These are phyloP conservation scores for Meta bourneti DNA, from an alignment of 2,888 invertebrate genomes.

Conservation along the genomic window DNA sequence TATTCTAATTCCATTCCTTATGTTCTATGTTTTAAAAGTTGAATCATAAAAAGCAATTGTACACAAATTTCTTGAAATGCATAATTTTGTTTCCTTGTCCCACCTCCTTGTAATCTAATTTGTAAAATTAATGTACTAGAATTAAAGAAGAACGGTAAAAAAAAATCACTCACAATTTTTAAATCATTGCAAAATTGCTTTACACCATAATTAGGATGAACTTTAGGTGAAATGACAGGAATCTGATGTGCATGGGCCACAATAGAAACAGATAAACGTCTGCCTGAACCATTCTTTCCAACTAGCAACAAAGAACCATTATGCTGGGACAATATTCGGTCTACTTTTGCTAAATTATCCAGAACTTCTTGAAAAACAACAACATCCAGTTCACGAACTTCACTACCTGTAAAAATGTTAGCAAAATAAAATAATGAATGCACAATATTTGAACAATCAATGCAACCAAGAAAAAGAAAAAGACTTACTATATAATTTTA, in stretches of 20 bases:
- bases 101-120: no score
- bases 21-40: no score
- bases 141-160: not conserved
- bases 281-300: slow-evolving; percentile 90
- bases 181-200: slow-evolving; percentile 87
- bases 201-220: slow-evolving; percentile 84
- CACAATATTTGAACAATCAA: not conserved
- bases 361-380: slow-evolving; percentile 86
- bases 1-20: no score
- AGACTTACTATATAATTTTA: slow-evolving; percentile 77
- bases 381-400: slow-evolving; percentile 85
- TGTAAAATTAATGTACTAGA: no score
- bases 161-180: slow-evolving; percentile 60
- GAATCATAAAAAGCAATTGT: no score
- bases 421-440: not conserved
- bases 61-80: no score
- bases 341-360: slow-evolving; percentile 85
- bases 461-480: slow-evolving; percentile 28
- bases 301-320: slow-evolving; percentile 87
- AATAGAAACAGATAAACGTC: slow-evolving; percentile 89
- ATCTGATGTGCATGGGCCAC: slow-evolving; percentile 88
- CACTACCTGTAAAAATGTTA: slow-evolving; percentile 83
- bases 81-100: no score
- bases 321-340: slow-evolving; percentile 84
- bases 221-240: slow-evolving; percentile 83